Base-by-base conservation (phyloP, 2,888 invertebrate species). In the Blastobasis adustella region DNA sequence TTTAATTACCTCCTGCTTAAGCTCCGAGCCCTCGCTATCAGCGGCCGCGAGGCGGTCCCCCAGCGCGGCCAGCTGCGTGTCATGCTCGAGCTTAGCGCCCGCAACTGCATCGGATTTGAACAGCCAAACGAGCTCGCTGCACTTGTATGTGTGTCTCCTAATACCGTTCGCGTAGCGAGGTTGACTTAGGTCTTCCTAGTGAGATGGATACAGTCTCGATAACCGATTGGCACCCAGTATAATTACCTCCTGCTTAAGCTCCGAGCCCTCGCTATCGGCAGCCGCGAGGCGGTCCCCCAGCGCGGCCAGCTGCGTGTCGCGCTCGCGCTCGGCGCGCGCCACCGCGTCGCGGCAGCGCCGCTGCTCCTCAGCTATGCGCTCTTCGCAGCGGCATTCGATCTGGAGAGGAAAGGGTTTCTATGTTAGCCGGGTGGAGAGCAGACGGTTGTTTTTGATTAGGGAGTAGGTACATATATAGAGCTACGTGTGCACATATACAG, bases 261-360 rank as follows among this genome's bases (percentile, higher is more conserved):
- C 82, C 0, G 87, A 89, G 3, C 89, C 85, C 58, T 89, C 80
- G 8, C 88, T 80, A 61, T 91, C 91, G 5, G 89, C 88, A 6
- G 89, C 76, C 1, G 75, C 70, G 41, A 89, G 79, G 10, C 89
- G 67, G 62, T 87, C 88, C 39, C 71, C 81, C 56, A 89, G 75
- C 5, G 80, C 77, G 0, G 78, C 62, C n/a, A 89, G 70, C 58
- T 89, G 89, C 10, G 83, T 71, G 58, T 89, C 89, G 1, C 89
- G 94, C 76, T 98, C 98, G 41, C 97, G 90, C 71, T 98, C 97
- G 48, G 96, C 90, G 49, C 97, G 91, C 23, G 93, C 90, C 63
- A 96, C 90, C 52, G 95, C 91, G 66, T 98, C 98, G 57, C 95
- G 92, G 71, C 95, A 94, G 59, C 97, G 90, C 64, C 93, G 91